These are phyloP conservation scores for Malacosoma neustria DNA, from an alignment of 2,888 invertebrate genomes.

Conservation along the genomic window DNA sequence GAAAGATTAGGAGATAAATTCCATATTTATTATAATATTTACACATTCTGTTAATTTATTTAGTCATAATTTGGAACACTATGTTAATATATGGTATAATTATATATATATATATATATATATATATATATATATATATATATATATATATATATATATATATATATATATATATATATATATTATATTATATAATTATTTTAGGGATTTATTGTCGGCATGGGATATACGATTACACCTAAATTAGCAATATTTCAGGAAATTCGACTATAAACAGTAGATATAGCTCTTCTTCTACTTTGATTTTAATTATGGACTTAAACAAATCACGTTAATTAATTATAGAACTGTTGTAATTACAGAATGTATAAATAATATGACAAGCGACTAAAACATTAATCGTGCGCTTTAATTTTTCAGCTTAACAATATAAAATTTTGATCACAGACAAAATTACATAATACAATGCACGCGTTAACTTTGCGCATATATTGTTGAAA, in stretches of 20 bases:
- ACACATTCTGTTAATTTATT: constrained; percentile 32
- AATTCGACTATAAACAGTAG: no score
- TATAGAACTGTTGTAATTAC: no score
- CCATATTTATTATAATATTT: constrained; percentile 18
- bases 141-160: no score
- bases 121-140: no score
- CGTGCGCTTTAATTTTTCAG: constrained; percentile 52
- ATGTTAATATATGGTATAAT: no score
- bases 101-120: no score
- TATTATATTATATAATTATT: no score
- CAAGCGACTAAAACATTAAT: constrained; percentile 27
- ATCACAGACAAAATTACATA: constrained; percentile 73
- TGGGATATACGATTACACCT: not conserved
- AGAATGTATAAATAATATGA: constrained; percentile 37
- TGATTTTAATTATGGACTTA: no score
- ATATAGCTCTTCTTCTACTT: no score
- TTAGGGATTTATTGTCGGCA: not conserved
- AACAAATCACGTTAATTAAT: no score
- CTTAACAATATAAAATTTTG: constrained; percentile 70
- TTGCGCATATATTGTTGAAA: constrained; percentile 56
- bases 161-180: no score
- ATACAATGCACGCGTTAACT: constrained; percentile 53
- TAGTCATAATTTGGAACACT: constrained; percentile 9
- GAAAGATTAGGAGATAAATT: constrained; percentile 21
- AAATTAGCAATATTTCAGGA: no score